phyloP scores from a whole-genome alignment of 1,140 invertebrate species.

The Micrasema longulum region DNA sequence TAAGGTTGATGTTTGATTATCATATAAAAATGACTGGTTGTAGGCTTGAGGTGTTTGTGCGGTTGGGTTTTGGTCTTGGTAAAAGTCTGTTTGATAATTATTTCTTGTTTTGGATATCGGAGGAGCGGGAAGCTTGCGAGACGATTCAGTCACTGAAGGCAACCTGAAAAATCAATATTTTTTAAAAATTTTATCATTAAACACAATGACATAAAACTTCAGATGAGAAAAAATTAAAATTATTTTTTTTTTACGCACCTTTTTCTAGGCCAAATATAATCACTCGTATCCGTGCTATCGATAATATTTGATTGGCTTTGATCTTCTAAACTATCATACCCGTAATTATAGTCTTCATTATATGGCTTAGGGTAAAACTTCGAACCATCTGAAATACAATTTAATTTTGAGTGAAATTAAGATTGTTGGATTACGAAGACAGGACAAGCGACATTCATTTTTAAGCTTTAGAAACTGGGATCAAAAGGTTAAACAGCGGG shows the following conservation, averaged over 20 bases:
- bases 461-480: too few species aligned
- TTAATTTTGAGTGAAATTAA: too few species aligned
- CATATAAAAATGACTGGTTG: not conserved
- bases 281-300: conserved; percentile 43
- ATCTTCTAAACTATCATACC: conserved; percentile 72
- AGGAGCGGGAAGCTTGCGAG: conserved; percentile 49
- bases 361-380: conserved; percentile 62
- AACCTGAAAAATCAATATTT: conserved; percentile 47
- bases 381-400: conserved; percentile 46
- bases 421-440: too few species aligned
- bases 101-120: conserved; percentile 43
- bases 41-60: conserved; percentile 14
- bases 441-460: too few species aligned
- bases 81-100: conserved; percentile 39
- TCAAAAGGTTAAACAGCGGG: too few species aligned
- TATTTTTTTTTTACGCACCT: conserved; percentile 30
- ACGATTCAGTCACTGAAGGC: conserved; percentile 50
- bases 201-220: too few species aligned
- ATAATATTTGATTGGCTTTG: conserved; percentile 45
- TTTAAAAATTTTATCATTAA: not conserved
- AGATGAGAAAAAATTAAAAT: too few species aligned
- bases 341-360: conserved; percentile 80
- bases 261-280: conserved; percentile 50
- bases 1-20: conserved; percentile 13
- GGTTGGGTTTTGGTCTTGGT: conserved; percentile 42